A percentile compares a stretch with the other conserved stretches of the same genome.
phyloP scores from a whole-genome alignment of 2,113 vertebrate species.

The Callipepla californica region DNA sequence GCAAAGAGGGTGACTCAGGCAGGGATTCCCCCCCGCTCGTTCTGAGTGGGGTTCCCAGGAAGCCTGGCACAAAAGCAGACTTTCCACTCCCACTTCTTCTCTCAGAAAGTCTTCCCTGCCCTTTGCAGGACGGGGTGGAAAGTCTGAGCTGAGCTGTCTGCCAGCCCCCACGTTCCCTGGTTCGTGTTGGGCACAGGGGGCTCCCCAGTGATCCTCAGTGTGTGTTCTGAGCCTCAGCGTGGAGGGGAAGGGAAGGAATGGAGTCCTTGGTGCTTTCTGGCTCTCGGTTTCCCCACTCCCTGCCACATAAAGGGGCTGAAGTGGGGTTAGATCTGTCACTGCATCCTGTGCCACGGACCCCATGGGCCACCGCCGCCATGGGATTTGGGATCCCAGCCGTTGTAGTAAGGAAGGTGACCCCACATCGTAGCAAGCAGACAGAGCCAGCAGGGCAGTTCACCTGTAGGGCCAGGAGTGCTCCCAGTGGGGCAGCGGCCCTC shows the following conservation, averaged over 20 bases:
- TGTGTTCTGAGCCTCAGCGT: not conserved
- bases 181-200: not conserved
- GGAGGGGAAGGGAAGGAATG: not conserved
- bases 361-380: accelerated
- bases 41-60: not conserved
- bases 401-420: not conserved
- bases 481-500: not conserved
- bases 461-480: conserved; percentile 49
- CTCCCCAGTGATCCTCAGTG: not conserved
- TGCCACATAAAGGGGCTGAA: not conserved
- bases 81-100: not conserved
- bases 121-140: not conserved
- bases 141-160: not conserved
- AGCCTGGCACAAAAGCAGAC: not conserved
- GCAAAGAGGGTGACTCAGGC: not conserved
- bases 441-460: conserved; percentile 37
- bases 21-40: not conserved
- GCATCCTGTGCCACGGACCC: not conserved
- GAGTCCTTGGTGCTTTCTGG: not conserved
- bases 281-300: not conserved
- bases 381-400: not conserved
- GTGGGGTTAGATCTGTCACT: not conserved
- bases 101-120: not conserved
- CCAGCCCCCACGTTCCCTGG: accelerated
- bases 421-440: not conserved